Conservation (phyloP, 2,888 invertebrate genomes). For the Timandra comae region DNA sequence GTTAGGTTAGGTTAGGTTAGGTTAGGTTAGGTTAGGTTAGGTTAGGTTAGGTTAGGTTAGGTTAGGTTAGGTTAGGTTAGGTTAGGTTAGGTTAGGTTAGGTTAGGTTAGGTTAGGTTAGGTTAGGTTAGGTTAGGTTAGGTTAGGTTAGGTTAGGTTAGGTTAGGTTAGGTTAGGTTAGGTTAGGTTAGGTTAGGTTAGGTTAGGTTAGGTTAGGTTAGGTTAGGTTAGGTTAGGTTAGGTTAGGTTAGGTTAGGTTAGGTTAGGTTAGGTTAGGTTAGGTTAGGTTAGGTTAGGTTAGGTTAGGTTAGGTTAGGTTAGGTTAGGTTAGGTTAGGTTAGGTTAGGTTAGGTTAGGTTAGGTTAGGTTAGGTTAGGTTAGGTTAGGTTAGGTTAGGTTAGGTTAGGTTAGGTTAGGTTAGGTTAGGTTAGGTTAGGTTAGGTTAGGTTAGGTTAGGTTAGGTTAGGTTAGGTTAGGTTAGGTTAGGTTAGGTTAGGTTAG, state of each 20-base stretch:
- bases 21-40: conserved; percentile 2
- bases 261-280: conserved; percentile 2
- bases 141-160: conserved; percentile 2
- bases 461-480: conserved; percentile 18
- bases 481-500: conserved; percentile 22
- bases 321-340: conserved; percentile 2
- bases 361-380: conserved; percentile 24
- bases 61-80: conserved; percentile 2
- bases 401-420: conserved; percentile 18
- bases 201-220: conserved; percentile 2
- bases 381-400: conserved; percentile 24
- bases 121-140: conserved; percentile 2
- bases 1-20: conserved; percentile 2
- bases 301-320: conserved; percentile 2
- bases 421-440: conserved; percentile 18
- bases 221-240: conserved; percentile 2
- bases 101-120: conserved; percentile 2
- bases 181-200: conserved; percentile 2
- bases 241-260: conserved; percentile 2
- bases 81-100: conserved; percentile 2
- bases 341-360: conserved; percentile 14
- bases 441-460: conserved; percentile 18
- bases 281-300: conserved; percentile 2
- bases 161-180: conserved; percentile 2
- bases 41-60: conserved; percentile 2